phyloP scores from a whole-genome alignment of 2,888 invertebrate species.

The Ecdyonurus torrentis region DNA sequence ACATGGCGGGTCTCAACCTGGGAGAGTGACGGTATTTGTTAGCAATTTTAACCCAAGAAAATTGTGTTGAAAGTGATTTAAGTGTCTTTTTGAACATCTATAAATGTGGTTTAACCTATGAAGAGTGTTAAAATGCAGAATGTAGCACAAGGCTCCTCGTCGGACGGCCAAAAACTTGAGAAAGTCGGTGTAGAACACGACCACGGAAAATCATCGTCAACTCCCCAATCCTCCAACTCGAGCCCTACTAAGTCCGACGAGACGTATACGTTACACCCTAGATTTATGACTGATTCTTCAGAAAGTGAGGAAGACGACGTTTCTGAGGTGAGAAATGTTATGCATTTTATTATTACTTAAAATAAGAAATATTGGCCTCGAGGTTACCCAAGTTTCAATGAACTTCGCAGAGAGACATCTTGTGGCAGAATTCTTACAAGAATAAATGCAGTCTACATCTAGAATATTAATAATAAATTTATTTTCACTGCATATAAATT shows the following conservation, averaged over 20 bases:
- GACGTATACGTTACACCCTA: conserved; percentile 67
- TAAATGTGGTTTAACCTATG: conserved; percentile 33
- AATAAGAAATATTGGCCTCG: conserved; percentile 12
- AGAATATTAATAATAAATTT: neutral
- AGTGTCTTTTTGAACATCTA: conserved; percentile 22
- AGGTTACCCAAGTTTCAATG: conserved; percentile 25
- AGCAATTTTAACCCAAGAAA: conserved; percentile 20
- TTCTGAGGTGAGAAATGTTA: conserved; percentile 59
- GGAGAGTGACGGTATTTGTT: conserved; percentile 29
- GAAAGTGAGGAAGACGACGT: conserved; percentile 94
- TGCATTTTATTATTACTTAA: conserved; percentile 1
- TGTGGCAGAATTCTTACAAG: conserved; percentile 25
- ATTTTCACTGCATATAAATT: neutral
- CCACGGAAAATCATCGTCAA: conserved; percentile 39
- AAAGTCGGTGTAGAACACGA: conserved; percentile 46
- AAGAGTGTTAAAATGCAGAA: conserved; percentile 78
- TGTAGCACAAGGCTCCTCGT: conserved; percentile 58
- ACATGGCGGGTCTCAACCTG: conserved; percentile 57
- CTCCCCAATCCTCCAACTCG: conserved; percentile 70
- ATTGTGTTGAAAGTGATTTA: conserved; percentile 23
- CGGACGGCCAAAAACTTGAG: conserved; percentile 69
- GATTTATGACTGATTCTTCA: conserved; percentile 85
- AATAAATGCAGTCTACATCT: conserved; percentile 1
- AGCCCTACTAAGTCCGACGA: conserved; percentile 72
- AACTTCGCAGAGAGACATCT: conserved; percentile 48